Base-by-base conservation (phyloP, 2,797 vertebrate genomes). In the Tapirus indicus region DNA sequence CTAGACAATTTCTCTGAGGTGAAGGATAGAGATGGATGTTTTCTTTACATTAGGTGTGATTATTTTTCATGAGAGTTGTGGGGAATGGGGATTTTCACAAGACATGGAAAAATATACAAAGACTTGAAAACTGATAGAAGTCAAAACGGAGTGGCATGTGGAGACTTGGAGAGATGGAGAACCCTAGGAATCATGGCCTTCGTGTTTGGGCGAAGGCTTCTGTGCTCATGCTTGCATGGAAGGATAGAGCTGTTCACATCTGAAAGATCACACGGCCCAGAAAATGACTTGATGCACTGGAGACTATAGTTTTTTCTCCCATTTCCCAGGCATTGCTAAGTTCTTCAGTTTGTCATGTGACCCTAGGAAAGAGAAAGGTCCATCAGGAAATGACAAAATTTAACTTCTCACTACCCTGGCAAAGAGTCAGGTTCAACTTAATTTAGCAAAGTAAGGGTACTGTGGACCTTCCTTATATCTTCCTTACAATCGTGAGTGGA, bases 211-310 rank as follows among this genome's bases (percentile, higher is more conserved):
- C 25, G 23, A 12, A 83, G 29, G 23, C 23, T 11, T n/a, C 54
- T n/a, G 21, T 21, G 21, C 2, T 64, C 23, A 0, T 1, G 12
- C 10, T 58, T 13, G 0, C 0, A 13, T 9, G 14, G n/a, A 79
- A 77, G 13, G 12, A 58, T 1, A 10, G 29, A 92, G 3, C 10
- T 11, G 11, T 14, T 72, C 35, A 64, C 21, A 1, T 38, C 4
- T 38, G 2, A 62, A 49, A 17, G 16, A 7, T 20, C 6, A 10
- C 1, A 7, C 4, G 44, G 4, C 25, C 92, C 84, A 47, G 52
- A 84, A 87, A 49, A 66, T 41, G 14, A 11, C 7, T 23, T 4
- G 23, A 13, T 17, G 7, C 27, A 5, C 5, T n/a, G 5, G 20
- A 62, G 32, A 86, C 49, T 54, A 10, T 2, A 32, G 0, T 32